Evolutionary conservation across 2,113 vertebrate species (phyloP).

Genomic region (Bettongia penicillata): DNA sequence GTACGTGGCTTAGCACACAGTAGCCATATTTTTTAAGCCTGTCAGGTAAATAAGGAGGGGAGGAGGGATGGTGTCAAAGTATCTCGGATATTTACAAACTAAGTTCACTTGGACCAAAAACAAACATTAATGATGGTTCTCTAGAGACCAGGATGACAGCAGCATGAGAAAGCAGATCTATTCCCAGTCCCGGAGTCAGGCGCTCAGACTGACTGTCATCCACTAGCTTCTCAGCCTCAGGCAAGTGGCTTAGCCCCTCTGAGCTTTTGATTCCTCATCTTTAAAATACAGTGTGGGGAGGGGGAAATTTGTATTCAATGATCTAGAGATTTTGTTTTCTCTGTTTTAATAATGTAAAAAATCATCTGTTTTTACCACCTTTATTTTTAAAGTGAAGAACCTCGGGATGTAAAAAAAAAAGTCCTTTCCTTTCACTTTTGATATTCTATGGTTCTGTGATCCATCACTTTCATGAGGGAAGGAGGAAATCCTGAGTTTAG

Average conservation of each 20-base stretch:
- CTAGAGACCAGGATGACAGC: not conserved
- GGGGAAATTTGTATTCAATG: not conserved
- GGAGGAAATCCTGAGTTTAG: slow-evolving; percentile 74
- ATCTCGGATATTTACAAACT: not conserved
- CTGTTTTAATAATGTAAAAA: not conserved
- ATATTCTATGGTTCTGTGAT: not conserved
- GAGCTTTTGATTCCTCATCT: not conserved
- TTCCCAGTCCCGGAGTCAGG: not conserved
- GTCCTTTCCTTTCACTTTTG: not conserved
- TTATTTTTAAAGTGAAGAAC: not conserved
- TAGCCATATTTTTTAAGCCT: not conserved
- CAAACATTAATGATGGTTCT: not conserved
- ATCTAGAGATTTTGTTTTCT: not conserved
- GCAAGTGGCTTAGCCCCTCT: not conserved
- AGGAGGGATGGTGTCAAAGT: not conserved
- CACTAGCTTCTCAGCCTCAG: not conserved
- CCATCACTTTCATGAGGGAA: slow-evolving; percentile 77
- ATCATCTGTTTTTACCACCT: not conserved
- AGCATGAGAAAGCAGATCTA: not conserved
- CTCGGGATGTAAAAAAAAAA: not conserved
- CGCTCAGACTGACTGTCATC: not conserved
- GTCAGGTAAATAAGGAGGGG: not conserved
- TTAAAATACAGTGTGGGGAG: not conserved
- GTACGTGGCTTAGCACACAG: slow-evolving; percentile 22
- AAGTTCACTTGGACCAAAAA: not conserved